A percentile compares a stretch with the other conserved stretches of the same genome.
These are phyloP conservation scores for Phorcus lineatus DNA, from an alignment of 2,888 invertebrate genomes.

Conservation along the genomic window DNA sequence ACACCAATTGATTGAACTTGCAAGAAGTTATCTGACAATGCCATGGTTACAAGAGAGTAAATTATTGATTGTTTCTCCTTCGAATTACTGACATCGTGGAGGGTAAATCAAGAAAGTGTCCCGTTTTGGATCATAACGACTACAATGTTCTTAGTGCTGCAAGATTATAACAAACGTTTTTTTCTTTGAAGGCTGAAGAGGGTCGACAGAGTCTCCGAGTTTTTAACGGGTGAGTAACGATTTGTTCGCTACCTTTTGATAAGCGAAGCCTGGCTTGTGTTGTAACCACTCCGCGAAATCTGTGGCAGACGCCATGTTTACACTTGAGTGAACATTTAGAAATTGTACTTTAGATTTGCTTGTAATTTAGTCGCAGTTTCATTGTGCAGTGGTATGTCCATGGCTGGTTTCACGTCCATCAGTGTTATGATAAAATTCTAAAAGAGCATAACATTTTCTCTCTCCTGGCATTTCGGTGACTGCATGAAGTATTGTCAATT, in stretches of 20 bases:
- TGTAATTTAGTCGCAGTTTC: no score
- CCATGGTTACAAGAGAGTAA: constrained; percentile 10
- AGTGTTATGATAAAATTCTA: no score
- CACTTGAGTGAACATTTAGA: no score
- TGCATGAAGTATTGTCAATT: no score
- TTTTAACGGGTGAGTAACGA: not conserved
- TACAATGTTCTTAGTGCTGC: not conserved
- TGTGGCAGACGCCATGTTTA: no score
- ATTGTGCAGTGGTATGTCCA: no score
- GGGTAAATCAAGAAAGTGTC: not conserved
- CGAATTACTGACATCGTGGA: not conserved
- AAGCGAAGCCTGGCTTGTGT: not conserved
- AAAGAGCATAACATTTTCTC: no score
- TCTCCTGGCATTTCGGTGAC: no score
- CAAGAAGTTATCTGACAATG: constrained; percentile 15
- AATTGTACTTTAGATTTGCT: no score
- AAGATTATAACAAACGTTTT: not conserved
- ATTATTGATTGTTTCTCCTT: not conserved
- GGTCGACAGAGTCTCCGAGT: not conserved
- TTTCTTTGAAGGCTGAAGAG: not conserved
- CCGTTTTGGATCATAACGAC: not conserved
- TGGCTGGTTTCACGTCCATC: no score
- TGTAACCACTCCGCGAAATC: no score
- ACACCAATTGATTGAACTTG: constrained; percentile 10
- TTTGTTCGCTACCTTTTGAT: not conserved